Conservation (phyloP, 2,113 vertebrate genomes). For the Craseonycteris thonglongyai region DNA sequence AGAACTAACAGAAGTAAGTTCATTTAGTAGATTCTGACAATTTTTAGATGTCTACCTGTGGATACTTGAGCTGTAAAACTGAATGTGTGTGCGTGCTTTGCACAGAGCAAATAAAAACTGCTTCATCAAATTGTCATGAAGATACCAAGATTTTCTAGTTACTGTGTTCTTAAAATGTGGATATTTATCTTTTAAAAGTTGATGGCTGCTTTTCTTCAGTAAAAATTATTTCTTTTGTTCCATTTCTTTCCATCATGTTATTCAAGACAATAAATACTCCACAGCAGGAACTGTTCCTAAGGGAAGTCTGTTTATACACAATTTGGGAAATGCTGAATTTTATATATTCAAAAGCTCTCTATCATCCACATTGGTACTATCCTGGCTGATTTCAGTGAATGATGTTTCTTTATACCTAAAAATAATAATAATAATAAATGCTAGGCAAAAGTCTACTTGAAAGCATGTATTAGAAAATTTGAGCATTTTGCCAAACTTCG, state of each 20-base stretch:
- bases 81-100: neutral
- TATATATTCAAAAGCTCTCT: slow-evolving; percentile 61
- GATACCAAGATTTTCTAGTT: slow-evolving; percentile 26
- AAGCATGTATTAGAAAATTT: neutral
- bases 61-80: slow-evolving; percentile 38
- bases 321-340: slow-evolving; percentile 62
- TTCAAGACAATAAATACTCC: slow-evolving; percentile 61
- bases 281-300: slow-evolving; percentile 48
- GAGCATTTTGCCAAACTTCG: slow-evolving; percentile 38
- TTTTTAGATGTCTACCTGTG: slow-evolving; percentile 39
- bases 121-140: slow-evolving; percentile 19
- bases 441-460: neutral
- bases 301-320: slow-evolving; percentile 49
- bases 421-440: too few relatives aligned
- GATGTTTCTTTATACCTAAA: slow-evolving; percentile 37
- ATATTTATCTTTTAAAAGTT: slow-evolving; percentile 42
- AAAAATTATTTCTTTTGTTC: slow-evolving; percentile 60
- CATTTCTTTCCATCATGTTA: slow-evolving; percentile 59
- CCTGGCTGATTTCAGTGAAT: slow-evolving; percentile 32
- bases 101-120: neutral
- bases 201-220: slow-evolving; percentile 60
- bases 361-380: slow-evolving; percentile 13
- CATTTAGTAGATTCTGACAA: slow-evolving; percentile 41
- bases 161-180: slow-evolving; percentile 34
- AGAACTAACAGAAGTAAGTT: slow-evolving; percentile 51